Evolutionary conservation across 2,113 vertebrate species (phyloP).

Genomic region (Halcyon senegalensis): DNA sequence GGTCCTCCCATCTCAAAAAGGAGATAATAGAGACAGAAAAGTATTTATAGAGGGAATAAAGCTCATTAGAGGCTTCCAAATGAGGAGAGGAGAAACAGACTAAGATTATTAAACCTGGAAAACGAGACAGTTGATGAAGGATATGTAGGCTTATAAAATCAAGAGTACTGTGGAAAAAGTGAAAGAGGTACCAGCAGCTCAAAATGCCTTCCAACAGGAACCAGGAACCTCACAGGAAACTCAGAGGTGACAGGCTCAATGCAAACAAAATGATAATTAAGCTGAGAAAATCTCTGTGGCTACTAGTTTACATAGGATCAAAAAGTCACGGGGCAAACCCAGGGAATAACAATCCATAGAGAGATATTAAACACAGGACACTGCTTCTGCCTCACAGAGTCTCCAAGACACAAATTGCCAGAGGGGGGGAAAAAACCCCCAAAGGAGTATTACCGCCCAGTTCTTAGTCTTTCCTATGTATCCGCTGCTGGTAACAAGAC

Average conservation of each 20-base stretch:
- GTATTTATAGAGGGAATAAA: not conserved
- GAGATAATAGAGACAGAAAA: not conserved
- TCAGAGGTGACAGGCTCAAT: not conserved
- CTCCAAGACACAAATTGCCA: not conserved
- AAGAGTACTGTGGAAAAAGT: not conserved
- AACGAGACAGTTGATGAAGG: not conserved
- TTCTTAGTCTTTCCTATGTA: not conserved
- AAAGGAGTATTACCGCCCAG: not conserved
- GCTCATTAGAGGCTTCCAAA: not conserved
- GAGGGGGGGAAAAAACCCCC: not conserved
- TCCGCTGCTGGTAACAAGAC: not conserved
- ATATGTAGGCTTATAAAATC: not conserved
- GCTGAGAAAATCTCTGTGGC: not conserved
- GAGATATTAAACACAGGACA: not conserved
- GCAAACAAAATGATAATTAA: not conserved
- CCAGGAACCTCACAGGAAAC: not conserved
- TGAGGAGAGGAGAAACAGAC: not conserved
- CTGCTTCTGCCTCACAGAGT: not conserved
- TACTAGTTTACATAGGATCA: not conserved
- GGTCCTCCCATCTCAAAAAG: not conserved
- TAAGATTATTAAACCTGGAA: not conserved
- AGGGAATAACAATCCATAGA: not conserved
- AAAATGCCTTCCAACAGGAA: not conserved
- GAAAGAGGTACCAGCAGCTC: not conserved
- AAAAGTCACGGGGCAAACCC: not conserved